Percentiles rank a stretch among this genome's conserved stretches.
Conservation (phyloP, 2,888 invertebrate genomes). For the Acronicta psi region DNA sequence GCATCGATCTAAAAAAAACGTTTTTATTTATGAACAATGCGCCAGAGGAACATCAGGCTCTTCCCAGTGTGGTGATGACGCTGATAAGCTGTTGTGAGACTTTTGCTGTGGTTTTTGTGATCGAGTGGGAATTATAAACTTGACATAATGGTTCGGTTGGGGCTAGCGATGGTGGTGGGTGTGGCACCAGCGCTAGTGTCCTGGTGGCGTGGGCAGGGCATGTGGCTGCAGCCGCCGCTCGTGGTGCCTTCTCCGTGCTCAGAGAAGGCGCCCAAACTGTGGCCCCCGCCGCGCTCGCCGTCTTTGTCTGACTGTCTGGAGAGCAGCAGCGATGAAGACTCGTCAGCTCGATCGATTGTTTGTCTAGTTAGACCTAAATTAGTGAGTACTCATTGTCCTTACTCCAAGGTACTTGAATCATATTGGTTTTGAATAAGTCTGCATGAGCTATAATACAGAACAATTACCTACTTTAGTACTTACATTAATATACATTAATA, state of each 20-base stretch:
- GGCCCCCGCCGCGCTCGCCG: constrained; percentile 80
- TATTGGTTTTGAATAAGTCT: no score
- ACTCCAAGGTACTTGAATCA: no score
- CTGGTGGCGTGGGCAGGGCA: constrained; percentile 83
- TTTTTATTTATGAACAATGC: constrained; percentile 80
- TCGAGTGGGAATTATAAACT: constrained; percentile 16
- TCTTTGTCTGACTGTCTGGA: constrained; percentile 86
- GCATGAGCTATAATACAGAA: no score
- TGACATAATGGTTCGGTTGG: constrained; percentile 80
- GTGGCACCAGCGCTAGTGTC: constrained; percentile 86
- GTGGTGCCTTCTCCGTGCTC: constrained; percentile 61
- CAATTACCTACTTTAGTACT: no score
- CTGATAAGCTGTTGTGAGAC: constrained; percentile 55
- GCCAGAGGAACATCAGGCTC: constrained; percentile 53
- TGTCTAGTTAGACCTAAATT: constrained; percentile 84
- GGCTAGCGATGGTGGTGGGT: constrained; percentile 86
- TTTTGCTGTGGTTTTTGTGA: constrained; percentile 34
- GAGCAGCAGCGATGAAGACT: constrained; percentile 83
- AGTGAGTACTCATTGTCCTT: constrained; percentile 71
- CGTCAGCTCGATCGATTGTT: constrained; percentile 81
- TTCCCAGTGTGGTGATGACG: constrained; percentile 64
- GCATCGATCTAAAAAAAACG: constrained; percentile 80
- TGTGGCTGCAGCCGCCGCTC: constrained; percentile 70
- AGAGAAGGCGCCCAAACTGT: constrained; percentile 73
- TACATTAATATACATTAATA: no score